Percentiles rank a stretch among this genome's conserved stretches.
Evolutionary conservation across 2,113 vertebrate species (phyloP).

Genomic region (Ctenomys sociabilis): DNA sequence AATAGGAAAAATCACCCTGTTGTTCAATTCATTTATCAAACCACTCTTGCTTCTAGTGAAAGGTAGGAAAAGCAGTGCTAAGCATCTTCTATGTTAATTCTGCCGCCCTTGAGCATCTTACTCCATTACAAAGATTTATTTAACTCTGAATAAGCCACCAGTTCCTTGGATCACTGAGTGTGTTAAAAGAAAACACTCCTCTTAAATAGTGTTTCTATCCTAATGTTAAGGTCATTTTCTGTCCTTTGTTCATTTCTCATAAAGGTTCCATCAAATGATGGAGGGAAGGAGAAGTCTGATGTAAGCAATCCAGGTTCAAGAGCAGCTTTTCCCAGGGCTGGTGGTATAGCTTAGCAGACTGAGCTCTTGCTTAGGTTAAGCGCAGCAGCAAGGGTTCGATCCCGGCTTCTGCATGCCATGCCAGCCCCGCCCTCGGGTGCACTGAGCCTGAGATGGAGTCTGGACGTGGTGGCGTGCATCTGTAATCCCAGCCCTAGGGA

Average conservation of each 20-base stretch:
- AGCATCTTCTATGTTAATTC: constrained; percentile 67
- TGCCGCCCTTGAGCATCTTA: constrained; percentile 68
- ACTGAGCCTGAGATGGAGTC: no score
- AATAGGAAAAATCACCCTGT: constrained; percentile 40
- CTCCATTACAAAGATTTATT: constrained; percentile 78
- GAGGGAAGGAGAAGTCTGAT: not conserved
- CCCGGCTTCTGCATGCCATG: no score
- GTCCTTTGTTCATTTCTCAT: not conserved
- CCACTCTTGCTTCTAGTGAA: constrained; percentile 74
- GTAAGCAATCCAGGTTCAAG: not conserved
- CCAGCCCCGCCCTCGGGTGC: no score
- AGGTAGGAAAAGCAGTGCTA: constrained; percentile 75
- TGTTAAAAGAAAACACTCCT: not conserved
- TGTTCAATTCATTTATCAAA: constrained; percentile 80
- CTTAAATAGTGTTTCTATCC: not conserved
- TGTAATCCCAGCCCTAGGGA: no score
- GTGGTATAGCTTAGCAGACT: no score
- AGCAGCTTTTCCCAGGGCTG: not conserved
- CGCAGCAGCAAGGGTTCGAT: no score
- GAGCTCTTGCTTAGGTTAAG: no score
- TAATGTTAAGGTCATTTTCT: not conserved
- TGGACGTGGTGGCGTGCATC: no score
- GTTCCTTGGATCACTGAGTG: not conserved
- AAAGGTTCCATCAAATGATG: not conserved
- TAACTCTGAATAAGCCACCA: constrained; percentile 54